These are phyloP conservation scores for Stegophylla sp. DNA, from an alignment of 2,888 invertebrate genomes.

Conservation along the genomic window DNA sequence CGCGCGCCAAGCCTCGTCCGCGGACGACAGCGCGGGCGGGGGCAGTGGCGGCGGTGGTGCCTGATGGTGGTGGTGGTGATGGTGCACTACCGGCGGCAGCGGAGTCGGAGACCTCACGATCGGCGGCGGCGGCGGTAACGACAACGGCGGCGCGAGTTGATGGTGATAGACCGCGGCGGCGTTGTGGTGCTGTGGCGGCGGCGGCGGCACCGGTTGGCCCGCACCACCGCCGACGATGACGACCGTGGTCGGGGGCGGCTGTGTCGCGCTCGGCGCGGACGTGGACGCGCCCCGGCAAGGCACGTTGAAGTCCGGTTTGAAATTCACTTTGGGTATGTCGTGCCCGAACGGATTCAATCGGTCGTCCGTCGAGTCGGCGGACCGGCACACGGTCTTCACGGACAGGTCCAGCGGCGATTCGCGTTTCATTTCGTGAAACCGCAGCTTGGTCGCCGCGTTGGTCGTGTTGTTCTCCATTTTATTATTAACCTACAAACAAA, in stretches of 20 bases:
- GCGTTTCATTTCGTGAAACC: slow-evolving; percentile 67
- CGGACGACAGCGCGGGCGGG: slow-evolving; percentile 63
- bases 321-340: slow-evolving; percentile 77
- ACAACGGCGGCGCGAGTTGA: slow-evolving; percentile 47
- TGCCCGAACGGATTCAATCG: slow-evolving; percentile 45
- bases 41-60: slow-evolving; percentile 46
- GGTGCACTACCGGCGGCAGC: slow-evolving; percentile 63
- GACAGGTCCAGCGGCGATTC: slow-evolving; percentile 87
- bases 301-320: slow-evolving; percentile 75
- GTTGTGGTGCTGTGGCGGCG: not conserved
- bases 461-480: not conserved
- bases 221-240: slow-evolving; percentile 50
- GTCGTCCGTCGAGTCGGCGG: slow-evolving; percentile 80
- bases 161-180: slow-evolving; percentile 27
- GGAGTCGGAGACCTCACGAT: slow-evolving; percentile 35
- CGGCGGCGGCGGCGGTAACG: slow-evolving; percentile 59
- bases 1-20: slow-evolving; percentile 68
- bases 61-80: no score
- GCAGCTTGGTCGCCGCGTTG: not conserved
- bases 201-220: not conserved
- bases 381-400: slow-evolving; percentile 85
- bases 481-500: slow-evolving; percentile 28
- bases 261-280: slow-evolving; percentile 61
- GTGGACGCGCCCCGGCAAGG: slow-evolving; percentile 4
- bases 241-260: slow-evolving; percentile 62